A percentile compares a stretch with the other conserved stretches of the same genome.
These are phyloP conservation scores for Gerris lacustris DNA, from an alignment of 2,888 invertebrate species.

Conservation along the genomic window DNA sequence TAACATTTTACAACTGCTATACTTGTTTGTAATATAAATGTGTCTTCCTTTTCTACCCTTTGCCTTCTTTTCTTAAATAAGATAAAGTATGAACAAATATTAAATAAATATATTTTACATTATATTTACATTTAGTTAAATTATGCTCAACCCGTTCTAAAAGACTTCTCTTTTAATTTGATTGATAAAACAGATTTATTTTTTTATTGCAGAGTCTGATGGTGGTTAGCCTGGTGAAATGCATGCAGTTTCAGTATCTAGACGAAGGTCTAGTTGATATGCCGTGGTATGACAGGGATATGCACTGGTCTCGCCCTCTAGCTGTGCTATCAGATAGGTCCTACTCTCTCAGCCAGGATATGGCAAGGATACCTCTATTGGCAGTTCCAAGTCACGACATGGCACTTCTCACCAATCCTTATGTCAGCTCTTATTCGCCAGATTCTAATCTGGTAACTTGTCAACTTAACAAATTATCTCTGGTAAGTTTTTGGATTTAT, in stretches of 20 bases:
- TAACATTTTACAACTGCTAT: too few species aligned
- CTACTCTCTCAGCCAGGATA: slow-evolving; percentile 23
- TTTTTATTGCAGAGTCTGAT: not conserved
- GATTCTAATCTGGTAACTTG: slow-evolving; percentile 37
- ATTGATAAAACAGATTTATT: not conserved
- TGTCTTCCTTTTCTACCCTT: too few species aligned
- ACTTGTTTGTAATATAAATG: too few species aligned
- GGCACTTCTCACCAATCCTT: slow-evolving; percentile 35
- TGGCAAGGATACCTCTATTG: slow-evolving; percentile 27
- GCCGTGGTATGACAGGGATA: not conserved
- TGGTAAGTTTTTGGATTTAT: not conserved
- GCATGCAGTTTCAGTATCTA: not conserved
- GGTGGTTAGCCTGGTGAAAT: not conserved
- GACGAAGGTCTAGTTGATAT: not conserved
- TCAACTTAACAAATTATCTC: slow-evolving; percentile 31
- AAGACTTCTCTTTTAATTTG: too few species aligned
- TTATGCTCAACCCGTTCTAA: too few species aligned
- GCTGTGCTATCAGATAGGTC: slow-evolving; percentile 29
- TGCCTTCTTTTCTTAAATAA: too few species aligned
- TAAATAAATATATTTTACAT: too few species aligned
- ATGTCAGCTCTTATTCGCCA: slow-evolving; percentile 37
- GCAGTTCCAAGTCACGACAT: slow-evolving; percentile 26
- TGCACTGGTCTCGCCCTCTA: slow-evolving; percentile 23
- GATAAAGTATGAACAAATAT: too few species aligned
- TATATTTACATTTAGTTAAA: too few species aligned